These are phyloP conservation scores for Enteromius radiatus DNA, from an alignment of 2,797 vertebrate genomes.

Conservation along the genomic window DNA sequence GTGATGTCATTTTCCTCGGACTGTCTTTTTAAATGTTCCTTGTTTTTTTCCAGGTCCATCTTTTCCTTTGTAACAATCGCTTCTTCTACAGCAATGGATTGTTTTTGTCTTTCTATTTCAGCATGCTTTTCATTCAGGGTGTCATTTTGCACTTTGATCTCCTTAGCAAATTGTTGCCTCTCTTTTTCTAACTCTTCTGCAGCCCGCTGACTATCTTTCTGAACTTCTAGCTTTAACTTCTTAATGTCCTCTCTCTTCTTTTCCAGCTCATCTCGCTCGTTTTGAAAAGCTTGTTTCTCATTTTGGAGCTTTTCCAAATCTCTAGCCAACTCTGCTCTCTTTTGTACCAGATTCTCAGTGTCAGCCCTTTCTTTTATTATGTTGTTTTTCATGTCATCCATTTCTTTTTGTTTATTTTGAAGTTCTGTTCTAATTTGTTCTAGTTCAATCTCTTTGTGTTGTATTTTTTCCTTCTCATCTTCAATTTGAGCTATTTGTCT, in stretches of 20 bases:
- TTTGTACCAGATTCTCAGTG: slow-evolving; percentile 11
- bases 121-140: slow-evolving; percentile 22
- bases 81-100: not conserved
- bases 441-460: slow-evolving; percentile 1
- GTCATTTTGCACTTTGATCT: slow-evolving; percentile 21
- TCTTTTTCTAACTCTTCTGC: slow-evolving; percentile 14
- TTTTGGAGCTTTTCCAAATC: slow-evolving; percentile 24
- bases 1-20: not conserved
- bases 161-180: slow-evolving; percentile 21
- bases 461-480: slow-evolving; percentile 10
- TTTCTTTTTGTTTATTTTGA: slow-evolving; percentile 29
- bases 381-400: slow-evolving; percentile 16
- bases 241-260: not conserved
- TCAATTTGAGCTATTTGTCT: not conserved
- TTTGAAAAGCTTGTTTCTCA: slow-evolving; percentile 28
- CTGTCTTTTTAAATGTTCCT: slow-evolving; percentile 34
- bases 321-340: slow-evolving; percentile 7
- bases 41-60: slow-evolving; percentile 27
- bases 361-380: slow-evolving; percentile 1
- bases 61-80: slow-evolving; percentile 15
- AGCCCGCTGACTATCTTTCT: not conserved
- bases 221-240: not conserved
- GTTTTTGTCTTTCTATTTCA: slow-evolving; percentile 22
- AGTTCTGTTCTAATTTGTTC: not conserved
- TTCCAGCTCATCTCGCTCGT: slow-evolving; percentile 18